Evolutionary conservation across 2,113 vertebrate species (phyloP), one percentile per base, ranked within the genome.

Genomic region (Amazona guildingii): DNA sequence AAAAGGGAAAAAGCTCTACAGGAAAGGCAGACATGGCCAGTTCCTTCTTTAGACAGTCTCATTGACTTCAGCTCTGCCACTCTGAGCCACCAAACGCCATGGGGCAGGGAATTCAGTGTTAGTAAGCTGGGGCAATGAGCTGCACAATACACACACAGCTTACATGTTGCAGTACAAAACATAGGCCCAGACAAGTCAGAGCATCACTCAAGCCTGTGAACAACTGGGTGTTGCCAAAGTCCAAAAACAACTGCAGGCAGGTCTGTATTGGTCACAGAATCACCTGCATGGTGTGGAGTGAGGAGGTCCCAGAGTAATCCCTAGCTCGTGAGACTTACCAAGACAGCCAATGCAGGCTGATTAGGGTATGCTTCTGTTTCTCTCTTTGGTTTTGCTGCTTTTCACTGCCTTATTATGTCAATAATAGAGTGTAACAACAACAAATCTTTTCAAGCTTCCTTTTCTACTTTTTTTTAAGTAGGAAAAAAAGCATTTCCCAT

Each of bases 101-200:
- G 28, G 35, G 55, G 64, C 86, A 79, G 16, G 35, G 88, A 94
- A 82, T 33, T 24, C 64, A 46, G 46, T 64, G 69, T 68, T 88
- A 90, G 76, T 75, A 23, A 86, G 62, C 13, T 41, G 69, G 8
- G 19, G 57, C 66, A 67, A 46, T 9, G 52, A 64, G 76, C 90
- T 88, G 69, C 66, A 83, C 41, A 33, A 10, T 7, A 52, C 13
- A 55, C 8, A 13, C 27, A 43, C 29, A 68, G 20, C 6, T n/a
- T 52, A 44, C 10, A 62, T 14, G n/a, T 49, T 88, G 68, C 86
- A 84, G 94, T 86, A 62, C 9, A 19, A 86, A 48, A 48, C 62
- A 46, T 29, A 87, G 74, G 89, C 89, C 86, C 86, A 86, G 95
- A 57, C 95, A 96, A 92, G 95, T 88, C 86, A 84, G 52, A 84